Evolutionary conservation across 2,888 invertebrate species (phyloP).

Genomic region (Drosophila melanosoma): DNA sequence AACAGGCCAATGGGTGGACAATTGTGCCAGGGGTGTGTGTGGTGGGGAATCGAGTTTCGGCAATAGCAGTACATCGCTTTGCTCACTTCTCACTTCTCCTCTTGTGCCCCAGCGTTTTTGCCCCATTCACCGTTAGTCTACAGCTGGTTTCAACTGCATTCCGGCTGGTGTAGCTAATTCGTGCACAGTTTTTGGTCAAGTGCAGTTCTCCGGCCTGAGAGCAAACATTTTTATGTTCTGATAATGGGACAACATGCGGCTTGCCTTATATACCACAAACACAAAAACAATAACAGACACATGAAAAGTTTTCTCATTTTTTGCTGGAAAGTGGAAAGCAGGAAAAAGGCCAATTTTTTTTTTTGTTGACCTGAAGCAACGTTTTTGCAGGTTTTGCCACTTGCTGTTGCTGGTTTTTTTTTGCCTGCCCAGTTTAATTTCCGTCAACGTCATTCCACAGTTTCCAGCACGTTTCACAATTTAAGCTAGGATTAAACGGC

Average conservation of each 20-base stretch:
- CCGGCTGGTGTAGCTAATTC: slow-evolving; percentile 55
- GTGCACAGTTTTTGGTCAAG: slow-evolving; percentile 67
- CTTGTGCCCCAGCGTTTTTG: not conserved
- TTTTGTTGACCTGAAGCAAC: slow-evolving; percentile 25
- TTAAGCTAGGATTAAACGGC: slow-evolving; percentile 22
- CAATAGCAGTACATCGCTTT: slow-evolving; percentile 19
- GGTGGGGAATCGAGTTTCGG: not conserved
- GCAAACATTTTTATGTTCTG: slow-evolving; percentile 65
- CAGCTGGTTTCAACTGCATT: slow-evolving; percentile 31
- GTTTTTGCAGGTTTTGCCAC: slow-evolving; percentile 14
- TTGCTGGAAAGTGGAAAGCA: slow-evolving; percentile 16
- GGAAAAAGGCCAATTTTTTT: slow-evolving; percentile 22
- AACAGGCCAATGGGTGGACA: slow-evolving; percentile 54
- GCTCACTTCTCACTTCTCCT: slow-evolving; percentile 21
- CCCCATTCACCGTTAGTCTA: slow-evolving; percentile 5
- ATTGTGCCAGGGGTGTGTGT: not conserved
- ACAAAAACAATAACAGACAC: slow-evolving; percentile 13
- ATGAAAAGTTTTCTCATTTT: slow-evolving; percentile 36
- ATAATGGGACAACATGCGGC: slow-evolving; percentile 73
- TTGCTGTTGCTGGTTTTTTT: slow-evolving; percentile 14
- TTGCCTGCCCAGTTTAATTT: slow-evolving; percentile 36
- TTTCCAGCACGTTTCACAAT: slow-evolving; percentile 16
- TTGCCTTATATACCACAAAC: slow-evolving; percentile 15
- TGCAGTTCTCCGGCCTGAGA: slow-evolving; percentile 50
- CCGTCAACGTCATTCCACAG: slow-evolving; percentile 26